Conservation (phyloP, 2,113 vertebrate species). For the Sisor rabdophorus region DNA sequence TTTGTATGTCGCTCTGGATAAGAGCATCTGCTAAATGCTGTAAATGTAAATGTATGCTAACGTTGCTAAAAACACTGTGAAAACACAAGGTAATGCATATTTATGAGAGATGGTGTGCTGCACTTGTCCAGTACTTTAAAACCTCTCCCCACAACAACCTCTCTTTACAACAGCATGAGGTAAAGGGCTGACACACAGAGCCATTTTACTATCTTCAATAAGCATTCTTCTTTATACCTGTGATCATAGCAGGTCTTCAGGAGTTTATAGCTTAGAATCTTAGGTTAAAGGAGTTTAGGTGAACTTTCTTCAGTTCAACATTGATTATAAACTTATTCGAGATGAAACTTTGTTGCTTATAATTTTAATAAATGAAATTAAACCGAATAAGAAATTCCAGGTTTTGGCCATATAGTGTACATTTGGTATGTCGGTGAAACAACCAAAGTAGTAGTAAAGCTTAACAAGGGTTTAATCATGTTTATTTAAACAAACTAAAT, state of each 20-base stretch:
- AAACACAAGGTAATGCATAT: slow-evolving; percentile 20
- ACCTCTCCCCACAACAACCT: not conserved
- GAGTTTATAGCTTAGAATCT: slow-evolving; percentile 1
- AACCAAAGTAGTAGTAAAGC: not conserved
- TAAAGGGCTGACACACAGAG: slow-evolving; percentile 6
- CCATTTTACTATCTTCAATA: not conserved
- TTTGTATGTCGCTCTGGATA: too few relatives aligned
- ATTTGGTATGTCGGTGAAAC: too few relatives aligned
- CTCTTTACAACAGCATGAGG: not conserved
- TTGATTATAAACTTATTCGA: not conserved
- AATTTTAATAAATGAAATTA: too few relatives aligned
- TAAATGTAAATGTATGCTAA: not conserved
- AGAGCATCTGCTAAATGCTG: too few relatives aligned
- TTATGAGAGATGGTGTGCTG: slow-evolving; percentile 21
- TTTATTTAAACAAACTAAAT: not conserved
- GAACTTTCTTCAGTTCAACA: not conserved
- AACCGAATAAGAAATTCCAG: too few relatives aligned
- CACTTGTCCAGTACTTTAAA: slow-evolving; percentile 30
- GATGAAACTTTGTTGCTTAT: too few relatives aligned
- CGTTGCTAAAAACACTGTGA: not conserved
- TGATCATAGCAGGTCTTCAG: not conserved
- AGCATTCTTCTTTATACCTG: slow-evolving; percentile 6
- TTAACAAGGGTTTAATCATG: not conserved
- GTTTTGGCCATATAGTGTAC: too few relatives aligned
- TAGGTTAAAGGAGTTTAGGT: not conserved